Base-by-base conservation (phyloP, 2,888 invertebrate genomes). In the Conchocele bisecta region DNA sequence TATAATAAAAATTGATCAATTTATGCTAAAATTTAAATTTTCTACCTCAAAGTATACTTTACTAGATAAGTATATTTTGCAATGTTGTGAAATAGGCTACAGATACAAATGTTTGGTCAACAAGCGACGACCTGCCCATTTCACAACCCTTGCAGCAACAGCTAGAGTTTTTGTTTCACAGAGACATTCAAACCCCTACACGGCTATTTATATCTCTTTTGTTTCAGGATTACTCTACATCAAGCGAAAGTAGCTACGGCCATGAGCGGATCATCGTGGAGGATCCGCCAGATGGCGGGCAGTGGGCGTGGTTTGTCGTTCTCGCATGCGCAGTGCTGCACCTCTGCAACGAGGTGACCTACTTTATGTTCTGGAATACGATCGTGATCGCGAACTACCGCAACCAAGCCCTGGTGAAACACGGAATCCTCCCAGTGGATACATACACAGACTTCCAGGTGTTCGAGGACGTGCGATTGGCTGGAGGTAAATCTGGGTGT, bases 251-350 rank as follows among this genome's bases (percentile, higher is more conserved):
- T 28, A 9, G 28, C n/a, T 15, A 31, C 1, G 24, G 37, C 22
- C 17, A 29, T 3, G 24, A 28, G 3, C n/a, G 33, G n/a, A 58
- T 53, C 57, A 66, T 51, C 22, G 71, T 76, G 3, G 76, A 72
- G 28, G 53, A 69, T 28, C 69, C 76, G 15, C 76, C 76, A 29
- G 76, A 76, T 63, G 76, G 76, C 42, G 76, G 76, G 17, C 31
- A 39, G 13, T 66, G 76, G 69, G 76, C 76, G 26, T 76, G 76
- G 76, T 26, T 76, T 26, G 51, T 69, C 22, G 76, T 76, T 15
- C 63, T 76, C 20, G 76, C 76, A 15, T 72, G 72, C 50, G 72
- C 56, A 26, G 58, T 76, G 39, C 63, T 76, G 15, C 76, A 76
- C 28, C 42, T 76, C 13, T 76, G 76, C 26, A 53, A 42, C 31